Evolutionary conservation across 2,888 invertebrate genomes (phyloP).

Genomic region (Tipula confusa): DNA sequence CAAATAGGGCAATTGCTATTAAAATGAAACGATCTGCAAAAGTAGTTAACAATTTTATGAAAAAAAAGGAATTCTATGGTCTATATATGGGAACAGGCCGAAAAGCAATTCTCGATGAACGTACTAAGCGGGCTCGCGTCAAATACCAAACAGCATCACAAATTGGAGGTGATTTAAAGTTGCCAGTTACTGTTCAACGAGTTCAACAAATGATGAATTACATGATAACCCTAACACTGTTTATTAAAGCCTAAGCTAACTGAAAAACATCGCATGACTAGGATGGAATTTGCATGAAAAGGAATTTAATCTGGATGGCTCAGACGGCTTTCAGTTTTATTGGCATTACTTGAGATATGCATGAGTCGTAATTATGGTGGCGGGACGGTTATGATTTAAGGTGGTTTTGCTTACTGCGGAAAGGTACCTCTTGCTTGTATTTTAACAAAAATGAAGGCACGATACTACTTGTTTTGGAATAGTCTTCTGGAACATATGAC

Average conservation of each 20-base stretch:
- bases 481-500: not conserved
- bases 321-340: not conserved
- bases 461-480: too few relatives aligned
- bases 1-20: not conserved
- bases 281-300: not conserved
- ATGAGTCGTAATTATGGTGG: not conserved
- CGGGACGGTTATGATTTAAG: not conserved
- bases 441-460: not conserved
- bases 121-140: not conserved
- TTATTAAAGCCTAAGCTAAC: not conserved
- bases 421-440: not conserved
- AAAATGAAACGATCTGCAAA: not conserved
- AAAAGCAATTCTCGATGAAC: not conserved
- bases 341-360: constrained; percentile 3
- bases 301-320: not conserved
- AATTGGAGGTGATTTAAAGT: too few relatives aligned
- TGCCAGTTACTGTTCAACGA: too few relatives aligned
- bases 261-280: not conserved
- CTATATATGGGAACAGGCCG: not conserved
- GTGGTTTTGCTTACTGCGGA: not conserved
- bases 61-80: too few relatives aligned
- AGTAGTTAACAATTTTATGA: not conserved
- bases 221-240: not conserved
- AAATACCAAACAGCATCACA: not conserved
- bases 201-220: not conserved